Evolutionary conservation across 2,797 vertebrate species (phyloP).

Genomic region (Sebastes paucispinis): DNA sequence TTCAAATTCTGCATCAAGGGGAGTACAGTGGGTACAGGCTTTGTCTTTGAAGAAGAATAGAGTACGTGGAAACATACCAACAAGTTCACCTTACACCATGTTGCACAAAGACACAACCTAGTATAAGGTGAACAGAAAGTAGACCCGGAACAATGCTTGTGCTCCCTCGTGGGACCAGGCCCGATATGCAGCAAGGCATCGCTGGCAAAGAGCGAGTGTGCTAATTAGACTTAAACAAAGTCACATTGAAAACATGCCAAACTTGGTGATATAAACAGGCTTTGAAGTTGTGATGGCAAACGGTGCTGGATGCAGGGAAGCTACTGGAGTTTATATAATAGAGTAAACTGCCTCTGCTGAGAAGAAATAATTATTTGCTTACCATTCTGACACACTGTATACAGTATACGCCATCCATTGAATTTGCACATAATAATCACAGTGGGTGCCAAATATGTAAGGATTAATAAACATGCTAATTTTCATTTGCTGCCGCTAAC

Average conservation of each 20-base stretch:
- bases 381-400: background rate
- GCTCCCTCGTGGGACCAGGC: slow-evolving; percentile 33
- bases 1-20: background rate
- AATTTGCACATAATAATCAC: slow-evolving; percentile 39
- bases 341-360: background rate
- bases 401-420: background rate
- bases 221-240: slow-evolving; percentile 62
- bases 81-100: slow-evolving; percentile 36
- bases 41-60: slow-evolving; percentile 22
- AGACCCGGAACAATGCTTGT: slow-evolving; percentile 29
- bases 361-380: background rate
- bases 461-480: slow-evolving; percentile 48
- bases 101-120: slow-evolving; percentile 40
- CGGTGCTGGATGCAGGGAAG: slow-evolving; percentile 13
- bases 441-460: slow-evolving; percentile 23
- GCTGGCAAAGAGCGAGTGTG: slow-evolving; percentile 22
- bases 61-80: slow-evolving; percentile 8
- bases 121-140: slow-evolving; percentile 33
- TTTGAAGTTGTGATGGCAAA: slow-evolving; percentile 14
- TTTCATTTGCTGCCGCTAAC: slow-evolving; percentile 16
- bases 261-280: slow-evolving; percentile 34
- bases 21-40: background rate
- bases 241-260: slow-evolving; percentile 50
- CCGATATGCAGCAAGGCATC: slow-evolving; percentile 38
- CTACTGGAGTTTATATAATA: background rate